Conservation (phyloP, 30 jellyfish, hydroid and myxozoan genomes). For the Haliclystus octoradiatus region DNA sequence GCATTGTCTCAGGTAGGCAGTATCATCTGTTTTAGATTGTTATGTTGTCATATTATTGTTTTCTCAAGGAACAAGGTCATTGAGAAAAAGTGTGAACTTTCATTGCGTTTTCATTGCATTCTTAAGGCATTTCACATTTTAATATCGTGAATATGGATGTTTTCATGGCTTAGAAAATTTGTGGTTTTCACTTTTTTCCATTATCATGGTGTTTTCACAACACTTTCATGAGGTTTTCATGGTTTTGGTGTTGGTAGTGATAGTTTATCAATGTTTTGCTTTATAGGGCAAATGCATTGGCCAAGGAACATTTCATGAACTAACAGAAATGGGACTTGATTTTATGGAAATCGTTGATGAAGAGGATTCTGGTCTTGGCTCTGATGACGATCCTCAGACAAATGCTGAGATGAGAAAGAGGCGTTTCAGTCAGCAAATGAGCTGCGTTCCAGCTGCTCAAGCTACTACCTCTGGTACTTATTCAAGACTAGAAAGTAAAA, state of each 20-base stretch:
- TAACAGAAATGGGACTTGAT: slow-evolving; percentile 42
- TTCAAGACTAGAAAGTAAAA: no score
- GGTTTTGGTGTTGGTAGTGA: no score
- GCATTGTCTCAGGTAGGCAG: slow-evolving; percentile 50
- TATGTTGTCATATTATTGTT: neutral
- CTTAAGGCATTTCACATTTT: no score
- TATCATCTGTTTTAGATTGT: neutral
- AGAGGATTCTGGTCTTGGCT: slow-evolving; percentile 19
- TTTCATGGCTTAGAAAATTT: no score
- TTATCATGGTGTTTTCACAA: no score
- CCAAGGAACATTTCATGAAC: slow-evolving; percentile 48
- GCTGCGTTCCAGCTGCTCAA: no score
- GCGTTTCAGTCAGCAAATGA: slow-evolving; percentile 70
- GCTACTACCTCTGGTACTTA: no score
- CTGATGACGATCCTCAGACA: slow-evolving; percentile 22
- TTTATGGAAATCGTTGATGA: slow-evolving; percentile 39
- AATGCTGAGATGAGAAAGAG: slow-evolving; percentile 39
- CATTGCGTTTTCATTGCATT: neutral
- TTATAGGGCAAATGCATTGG: slow-evolving; percentile 62
- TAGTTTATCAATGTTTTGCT: neutral
- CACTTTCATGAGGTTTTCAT: no score
- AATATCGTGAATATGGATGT: no score
- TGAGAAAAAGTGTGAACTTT: neutral
- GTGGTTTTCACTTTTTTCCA: no score
- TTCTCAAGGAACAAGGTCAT: no score